Percentiles rank a stretch among this genome's conserved stretches.
These are phyloP conservation scores for Platycheirus rosarum DNA, from an alignment of 2,888 invertebrate genomes.

Conservation along the genomic window DNA sequence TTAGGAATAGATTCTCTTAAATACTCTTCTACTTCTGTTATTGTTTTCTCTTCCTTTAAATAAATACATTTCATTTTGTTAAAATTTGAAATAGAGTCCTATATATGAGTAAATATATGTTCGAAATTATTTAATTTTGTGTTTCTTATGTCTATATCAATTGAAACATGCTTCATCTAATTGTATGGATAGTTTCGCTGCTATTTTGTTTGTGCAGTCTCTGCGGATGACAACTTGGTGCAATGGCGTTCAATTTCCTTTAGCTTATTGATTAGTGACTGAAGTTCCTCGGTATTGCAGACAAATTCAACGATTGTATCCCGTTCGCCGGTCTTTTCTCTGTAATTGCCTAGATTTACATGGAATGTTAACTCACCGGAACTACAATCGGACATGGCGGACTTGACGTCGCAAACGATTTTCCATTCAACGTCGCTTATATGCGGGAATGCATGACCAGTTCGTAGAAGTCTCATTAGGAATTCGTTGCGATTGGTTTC, in stretches of 20 bases:
- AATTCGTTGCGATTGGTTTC: conserved; percentile 80
- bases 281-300: conserved; percentile 82
- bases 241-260: conserved; percentile 82
- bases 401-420: conserved; percentile 81
- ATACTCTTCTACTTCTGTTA: conserved; percentile 34
- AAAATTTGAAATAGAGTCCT: conserved; percentile 42
- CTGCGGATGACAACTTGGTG: conserved; percentile 76
- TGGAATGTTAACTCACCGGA: conserved; percentile 79
- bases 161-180: conserved; percentile 51
- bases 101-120: conserved; percentile 40
- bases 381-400: conserved; percentile 79
- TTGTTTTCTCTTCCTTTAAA: conserved; percentile 29
- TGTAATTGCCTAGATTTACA: conserved; percentile 80
- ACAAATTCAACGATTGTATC: conserved; percentile 80
- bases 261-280: conserved; percentile 81
- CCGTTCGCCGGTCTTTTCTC: conserved; percentile 79
- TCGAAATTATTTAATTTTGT: conserved; percentile 34
- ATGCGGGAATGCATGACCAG: conserved; percentile 80
- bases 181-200: conserved; percentile 40
- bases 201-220: conserved; percentile 54
- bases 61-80: conserved; percentile 45
- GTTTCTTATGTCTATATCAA: conserved; percentile 25
- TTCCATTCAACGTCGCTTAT: conserved; percentile 82
- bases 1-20: conserved; percentile 58
- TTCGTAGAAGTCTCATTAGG: conserved; percentile 78